Base-by-base conservation (phyloP, 2,888 invertebrate genomes). In the Tinea trinotella region DNA sequence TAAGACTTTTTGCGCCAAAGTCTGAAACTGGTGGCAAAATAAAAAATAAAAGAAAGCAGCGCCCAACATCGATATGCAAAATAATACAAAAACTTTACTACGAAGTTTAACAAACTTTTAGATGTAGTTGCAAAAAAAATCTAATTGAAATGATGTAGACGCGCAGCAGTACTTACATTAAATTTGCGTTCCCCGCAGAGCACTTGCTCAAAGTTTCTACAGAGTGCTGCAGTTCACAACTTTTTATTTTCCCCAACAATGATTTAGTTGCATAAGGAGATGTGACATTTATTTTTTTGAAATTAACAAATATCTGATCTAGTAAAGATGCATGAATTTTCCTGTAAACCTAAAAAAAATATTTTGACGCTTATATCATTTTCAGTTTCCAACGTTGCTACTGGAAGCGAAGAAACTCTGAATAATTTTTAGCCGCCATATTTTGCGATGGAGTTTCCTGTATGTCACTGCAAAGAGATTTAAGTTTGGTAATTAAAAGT, bases 401-500 rank as follows among this genome's bases (percentile, higher is more conserved):
- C 54, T 36, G 44, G 49, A 34, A 55, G 46, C 13, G 54, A 48
- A 50, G 57, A 53, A 55, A 54, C 52, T 56, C 62, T 59, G 59
- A 59, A 63, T 65, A 63, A 66, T 67, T 67, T 68, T 68, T 64
- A 64, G 58, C 56, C 57, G 65, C 62, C 57, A 68, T 70, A 70
- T 71, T 71, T 68, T 62, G 62, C 63, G 55, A 62, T 63, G 66
- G 66, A 66, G 65, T 70, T 74, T 66, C 67, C 66, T 60, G 63
- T 63, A 64, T 70, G 66, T 68, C 67, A 67, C 65, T 58, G 60
- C 22, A 55, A 52, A n/a, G 58, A 58, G 66, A 65, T 66, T 70
- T 70, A 75, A 77, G 75, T 78, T 79, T 63, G 70, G 73, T 77
- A 79, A 80, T 81, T 79, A 80, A 77, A 81, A 79, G 69, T 80